phyloP scores from a whole-genome alignment of 2,113 vertebrate species.

The Callionymus lyra region DNA sequence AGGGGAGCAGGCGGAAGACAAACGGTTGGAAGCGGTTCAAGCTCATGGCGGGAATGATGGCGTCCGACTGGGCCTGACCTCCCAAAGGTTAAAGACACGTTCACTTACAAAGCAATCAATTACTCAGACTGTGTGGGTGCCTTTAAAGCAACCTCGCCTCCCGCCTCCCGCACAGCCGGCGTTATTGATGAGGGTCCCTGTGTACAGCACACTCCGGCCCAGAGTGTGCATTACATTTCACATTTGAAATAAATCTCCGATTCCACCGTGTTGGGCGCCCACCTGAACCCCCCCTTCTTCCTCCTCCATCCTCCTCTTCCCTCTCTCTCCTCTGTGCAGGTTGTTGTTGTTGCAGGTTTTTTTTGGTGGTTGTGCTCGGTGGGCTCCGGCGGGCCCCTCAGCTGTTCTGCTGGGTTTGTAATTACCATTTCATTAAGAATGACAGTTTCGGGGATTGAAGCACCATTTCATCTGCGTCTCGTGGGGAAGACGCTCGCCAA shows the following conservation, averaged over 20 bases:
- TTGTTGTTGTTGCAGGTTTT: slow-evolving; percentile 62
- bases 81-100: slow-evolving; percentile 73
- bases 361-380: slow-evolving; percentile 56
- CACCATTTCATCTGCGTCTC: slow-evolving; percentile 66
- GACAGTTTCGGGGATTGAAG: slow-evolving; percentile 70
- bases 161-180: slow-evolving; percentile 50
- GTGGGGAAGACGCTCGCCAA: slow-evolving; percentile 61
- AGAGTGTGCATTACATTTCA: slow-evolving; percentile 48
- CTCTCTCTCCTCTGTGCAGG: slow-evolving; percentile 48
- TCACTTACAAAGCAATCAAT: slow-evolving; percentile 74
- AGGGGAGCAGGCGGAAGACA: slow-evolving; percentile 61
- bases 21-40: slow-evolving; percentile 66
- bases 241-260: slow-evolving; percentile 58
- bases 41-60: slow-evolving; percentile 65
- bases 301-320: not conserved
- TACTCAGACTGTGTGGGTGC: slow-evolving; percentile 58
- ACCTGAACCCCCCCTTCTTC: slow-evolving; percentile 20
- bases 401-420: slow-evolving; percentile 71
- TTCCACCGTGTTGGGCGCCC: slow-evolving; percentile 34
- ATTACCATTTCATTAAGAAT: slow-evolving; percentile 73
- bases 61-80: slow-evolving; percentile 70
- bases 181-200: slow-evolving; percentile 61
- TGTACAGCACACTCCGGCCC: slow-evolving; percentile 47
- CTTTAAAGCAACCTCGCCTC: slow-evolving; percentile 60
- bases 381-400: slow-evolving; percentile 61